phyloP scores from a whole-genome alignment of 2,888 invertebrate species.

The Luperina testacea region DNA sequence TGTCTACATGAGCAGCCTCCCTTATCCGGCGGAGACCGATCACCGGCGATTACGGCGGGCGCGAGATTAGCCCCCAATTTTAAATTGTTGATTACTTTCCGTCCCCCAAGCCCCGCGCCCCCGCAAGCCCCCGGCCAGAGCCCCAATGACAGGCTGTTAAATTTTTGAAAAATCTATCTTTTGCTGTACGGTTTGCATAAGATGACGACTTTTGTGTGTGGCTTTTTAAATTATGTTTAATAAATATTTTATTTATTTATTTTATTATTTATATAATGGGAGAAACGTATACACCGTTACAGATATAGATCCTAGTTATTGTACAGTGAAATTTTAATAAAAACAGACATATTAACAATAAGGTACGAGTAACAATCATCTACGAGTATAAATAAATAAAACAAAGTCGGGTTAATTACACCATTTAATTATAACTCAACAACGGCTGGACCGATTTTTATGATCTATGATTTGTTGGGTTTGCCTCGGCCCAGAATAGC shows the following conservation, averaged over 20 bases:
- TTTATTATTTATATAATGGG: no score
- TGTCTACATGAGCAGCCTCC: constrained; percentile 53
- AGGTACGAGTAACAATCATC: neutral
- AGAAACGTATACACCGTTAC: no score
- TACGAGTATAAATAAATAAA: no score
- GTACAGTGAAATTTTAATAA: neutral
- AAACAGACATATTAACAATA: neutral
- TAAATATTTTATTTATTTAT: neutral
- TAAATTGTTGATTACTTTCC: constrained; percentile 89
- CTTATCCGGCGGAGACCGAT: constrained; percentile 79
- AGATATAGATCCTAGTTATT: neutral
- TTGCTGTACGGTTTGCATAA: constrained; percentile 62
- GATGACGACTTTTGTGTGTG: neutral
- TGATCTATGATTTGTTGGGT: no score
- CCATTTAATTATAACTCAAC: no score
- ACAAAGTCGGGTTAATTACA: no score
- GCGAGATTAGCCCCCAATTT: constrained; percentile 87
- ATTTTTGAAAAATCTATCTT: constrained; percentile 80
- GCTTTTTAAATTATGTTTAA: neutral
- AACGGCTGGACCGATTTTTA: no score
- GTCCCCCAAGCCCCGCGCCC: constrained; percentile 70
- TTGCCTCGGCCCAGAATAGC: no score
- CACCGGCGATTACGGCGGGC: constrained; percentile 79
- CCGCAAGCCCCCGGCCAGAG: constrained; percentile 50
- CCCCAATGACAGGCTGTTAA: constrained; percentile 83